Conservation (phyloP, 2,113 vertebrate genomes). For the Aphyosemion australe region DNA sequence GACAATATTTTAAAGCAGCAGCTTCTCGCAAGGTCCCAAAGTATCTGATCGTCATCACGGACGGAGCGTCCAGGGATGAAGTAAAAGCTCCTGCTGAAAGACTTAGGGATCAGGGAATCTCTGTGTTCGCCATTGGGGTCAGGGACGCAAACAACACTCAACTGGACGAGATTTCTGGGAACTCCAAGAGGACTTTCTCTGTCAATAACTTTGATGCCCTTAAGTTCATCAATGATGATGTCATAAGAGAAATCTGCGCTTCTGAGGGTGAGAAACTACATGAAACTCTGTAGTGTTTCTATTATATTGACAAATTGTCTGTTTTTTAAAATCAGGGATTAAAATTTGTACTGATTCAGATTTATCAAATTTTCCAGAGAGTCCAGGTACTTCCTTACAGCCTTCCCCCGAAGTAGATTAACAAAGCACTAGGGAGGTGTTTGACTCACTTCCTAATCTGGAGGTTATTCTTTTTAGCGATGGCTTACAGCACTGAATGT, state of each 20-base stretch:
- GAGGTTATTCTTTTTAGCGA: too few species aligned
- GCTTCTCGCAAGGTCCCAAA: slow-evolving; percentile 49
- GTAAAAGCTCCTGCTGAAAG: slow-evolving; percentile 68
- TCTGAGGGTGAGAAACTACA: slow-evolving; percentile 70
- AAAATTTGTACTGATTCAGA: too few species aligned
- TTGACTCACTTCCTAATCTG: too few species aligned
- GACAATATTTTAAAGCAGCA: slow-evolving; percentile 52
- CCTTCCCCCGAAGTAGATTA: too few species aligned
- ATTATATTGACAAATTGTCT: too few species aligned
- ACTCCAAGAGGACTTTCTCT: slow-evolving; percentile 67
- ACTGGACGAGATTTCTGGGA: slow-evolving; percentile 72
- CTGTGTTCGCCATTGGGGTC: slow-evolving; percentile 80
- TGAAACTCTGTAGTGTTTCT: neutral
- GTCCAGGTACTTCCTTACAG: too few species aligned
- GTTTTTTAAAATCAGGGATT: too few species aligned
- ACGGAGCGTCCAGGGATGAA: slow-evolving; percentile 70
- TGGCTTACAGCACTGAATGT: too few species aligned
- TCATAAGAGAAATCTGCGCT: slow-evolving; percentile 79
- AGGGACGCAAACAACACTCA: slow-evolving; percentile 53
- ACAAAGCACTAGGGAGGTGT: too few species aligned
- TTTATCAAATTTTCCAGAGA: too few species aligned
- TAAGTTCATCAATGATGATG: slow-evolving; percentile 63
- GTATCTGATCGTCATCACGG: slow-evolving; percentile 82
- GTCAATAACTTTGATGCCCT: slow-evolving; percentile 78
- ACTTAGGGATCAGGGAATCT: slow-evolving; percentile 61